Evolutionary conservation across 2,113 vertebrate species (phyloP).

Genomic region (Daphoenositta chrysoptera): DNA sequence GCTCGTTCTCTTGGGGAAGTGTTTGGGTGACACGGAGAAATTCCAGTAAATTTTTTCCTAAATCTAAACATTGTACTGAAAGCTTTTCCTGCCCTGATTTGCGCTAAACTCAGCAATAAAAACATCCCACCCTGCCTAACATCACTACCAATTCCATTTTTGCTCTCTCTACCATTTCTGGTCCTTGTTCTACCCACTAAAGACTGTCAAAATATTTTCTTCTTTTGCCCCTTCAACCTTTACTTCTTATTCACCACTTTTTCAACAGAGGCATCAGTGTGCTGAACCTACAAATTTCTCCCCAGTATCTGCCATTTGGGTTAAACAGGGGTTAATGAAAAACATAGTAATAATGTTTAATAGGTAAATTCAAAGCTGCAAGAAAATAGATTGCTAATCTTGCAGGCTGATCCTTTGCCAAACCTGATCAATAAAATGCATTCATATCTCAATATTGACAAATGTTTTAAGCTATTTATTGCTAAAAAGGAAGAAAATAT

Average conservation of each 20-base stretch:
- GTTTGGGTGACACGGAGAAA: neutral
- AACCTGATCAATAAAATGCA: neutral
- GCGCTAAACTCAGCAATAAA: neutral
- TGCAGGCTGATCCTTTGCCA: neutral
- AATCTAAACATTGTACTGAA: neutral
- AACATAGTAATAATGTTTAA: neutral
- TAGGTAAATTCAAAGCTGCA: neutral
- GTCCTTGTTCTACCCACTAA: neutral
- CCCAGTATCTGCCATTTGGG: neutral
- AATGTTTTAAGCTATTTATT: neutral
- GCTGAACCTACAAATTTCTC: neutral
- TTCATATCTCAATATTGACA: neutral
- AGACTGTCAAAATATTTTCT: neutral
- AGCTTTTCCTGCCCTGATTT: neutral
- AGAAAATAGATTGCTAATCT: neutral
- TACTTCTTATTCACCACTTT: neutral
- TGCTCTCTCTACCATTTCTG: neutral
- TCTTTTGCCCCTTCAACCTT: neutral
- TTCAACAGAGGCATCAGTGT: neutral
- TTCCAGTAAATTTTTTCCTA: neutral
- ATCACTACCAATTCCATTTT: neutral
- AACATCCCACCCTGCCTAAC: neutral
- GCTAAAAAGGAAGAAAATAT: neutral
- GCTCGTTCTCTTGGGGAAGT: neutral
- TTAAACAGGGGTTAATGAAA: neutral